Conservation (phyloP, 2,113 vertebrate species). For the Megaleporinus macrocephalus region DNA sequence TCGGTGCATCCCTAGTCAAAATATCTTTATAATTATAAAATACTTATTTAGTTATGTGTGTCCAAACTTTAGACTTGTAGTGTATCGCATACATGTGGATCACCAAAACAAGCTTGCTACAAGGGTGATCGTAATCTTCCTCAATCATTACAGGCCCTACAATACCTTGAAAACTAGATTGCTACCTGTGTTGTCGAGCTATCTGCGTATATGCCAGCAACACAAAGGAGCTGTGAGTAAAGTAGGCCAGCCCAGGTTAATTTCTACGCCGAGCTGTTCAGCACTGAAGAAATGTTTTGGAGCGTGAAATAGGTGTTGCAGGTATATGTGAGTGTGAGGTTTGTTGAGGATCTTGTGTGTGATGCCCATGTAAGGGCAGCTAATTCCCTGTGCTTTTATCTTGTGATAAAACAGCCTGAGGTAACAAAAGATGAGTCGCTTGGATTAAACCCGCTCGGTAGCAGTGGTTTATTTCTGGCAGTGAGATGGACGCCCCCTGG, state of each 20-base stretch:
- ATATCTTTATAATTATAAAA: no score
- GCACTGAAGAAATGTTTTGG: background rate
- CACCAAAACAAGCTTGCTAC: no score
- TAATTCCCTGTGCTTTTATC: slow-evolving; percentile 31
- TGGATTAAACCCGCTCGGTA: slow-evolving; percentile 23
- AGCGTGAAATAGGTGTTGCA: slow-evolving; percentile 21
- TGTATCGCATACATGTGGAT: no score
- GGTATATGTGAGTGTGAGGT: background rate
- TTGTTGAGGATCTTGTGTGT: slow-evolving; percentile 14
- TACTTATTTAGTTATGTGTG: no score
- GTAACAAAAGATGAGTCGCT: background rate
- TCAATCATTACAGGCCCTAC: background rate
- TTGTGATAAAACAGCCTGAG: slow-evolving; percentile 17
- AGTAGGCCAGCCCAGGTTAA: background rate
- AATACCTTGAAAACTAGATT: background rate
- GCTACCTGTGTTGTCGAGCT: no score
- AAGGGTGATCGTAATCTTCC: no score
- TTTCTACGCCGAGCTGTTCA: background rate
- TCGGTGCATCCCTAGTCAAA: no score
- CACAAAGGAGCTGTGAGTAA: no score
- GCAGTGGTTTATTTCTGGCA: slow-evolving; percentile 33
- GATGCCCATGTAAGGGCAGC: background rate
- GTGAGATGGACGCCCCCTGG: slow-evolving; percentile 1
- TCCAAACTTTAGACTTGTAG: no score
- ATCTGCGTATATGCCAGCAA: no score